A percentile compares a stretch with the other conserved stretches of the same genome.
Evolutionary conservation across 1,140 invertebrate genomes (phyloP).

Genomic region (Bombus difficillimus): DNA sequence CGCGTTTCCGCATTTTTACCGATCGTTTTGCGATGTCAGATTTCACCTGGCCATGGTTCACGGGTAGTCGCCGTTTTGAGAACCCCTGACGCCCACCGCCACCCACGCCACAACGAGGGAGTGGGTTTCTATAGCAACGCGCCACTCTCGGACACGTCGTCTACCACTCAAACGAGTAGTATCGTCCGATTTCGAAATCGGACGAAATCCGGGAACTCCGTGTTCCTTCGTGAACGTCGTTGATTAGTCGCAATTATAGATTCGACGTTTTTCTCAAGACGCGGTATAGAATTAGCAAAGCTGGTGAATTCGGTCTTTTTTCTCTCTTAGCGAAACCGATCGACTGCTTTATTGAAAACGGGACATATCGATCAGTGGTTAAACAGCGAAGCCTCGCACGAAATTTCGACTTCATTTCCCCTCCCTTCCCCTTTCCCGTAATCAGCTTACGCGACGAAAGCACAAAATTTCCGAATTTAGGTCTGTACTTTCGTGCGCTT

Average conservation of each 20-base stretch:
- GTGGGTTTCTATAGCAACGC: conserved; percentile 69
- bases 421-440: background rate
- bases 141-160: conserved; percentile 69
- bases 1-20: background rate
- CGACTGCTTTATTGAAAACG: conserved; percentile 3
- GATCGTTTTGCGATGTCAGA: background rate
- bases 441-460: conserved; percentile 23
- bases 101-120: conserved; percentile 20
- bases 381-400: conserved; percentile 27
- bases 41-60: background rate
- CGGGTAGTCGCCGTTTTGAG: conserved; percentile 39
- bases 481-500: background rate
- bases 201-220: background rate
- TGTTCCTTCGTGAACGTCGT: too few relatives aligned
- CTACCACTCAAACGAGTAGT: conserved; percentile 54
- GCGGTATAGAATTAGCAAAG: background rate
- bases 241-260: background rate
- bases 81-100: conserved; percentile 44
- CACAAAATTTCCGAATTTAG: background rate
- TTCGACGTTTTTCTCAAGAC: background rate
- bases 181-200: conserved; percentile 60
- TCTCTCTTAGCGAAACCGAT: background rate
- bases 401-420: conserved; percentile 16
- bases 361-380: conserved; percentile 41
- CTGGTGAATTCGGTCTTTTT: too few relatives aligned